A percentile compares a stretch with the other conserved stretches of the same genome.
These are phyloP conservation scores for Popillia japonica DNA, from an alignment of 1,140 invertebrate species.

Conservation along the genomic window DNA sequence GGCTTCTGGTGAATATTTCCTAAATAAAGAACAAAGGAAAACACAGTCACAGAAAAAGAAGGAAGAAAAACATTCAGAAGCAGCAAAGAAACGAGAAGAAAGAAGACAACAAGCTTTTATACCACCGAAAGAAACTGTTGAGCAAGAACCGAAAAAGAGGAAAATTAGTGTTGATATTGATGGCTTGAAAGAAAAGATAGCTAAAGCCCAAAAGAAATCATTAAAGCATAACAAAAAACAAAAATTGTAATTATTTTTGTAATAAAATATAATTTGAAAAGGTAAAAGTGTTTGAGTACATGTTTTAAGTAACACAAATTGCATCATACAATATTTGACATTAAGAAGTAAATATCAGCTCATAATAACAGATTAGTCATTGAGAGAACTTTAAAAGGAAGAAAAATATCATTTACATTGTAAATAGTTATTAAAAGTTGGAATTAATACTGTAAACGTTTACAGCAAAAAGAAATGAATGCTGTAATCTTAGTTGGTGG, in stretches of 20 bases:
- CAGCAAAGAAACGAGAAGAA: constrained; percentile 77
- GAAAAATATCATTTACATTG: no score
- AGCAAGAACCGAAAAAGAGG: constrained; percentile 48
- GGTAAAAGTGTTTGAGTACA: no score
- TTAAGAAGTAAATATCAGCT: background rate
- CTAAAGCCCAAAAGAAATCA: constrained; percentile 66
- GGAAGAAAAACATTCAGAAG: constrained; percentile 76
- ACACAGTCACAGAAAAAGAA: constrained; percentile 77
- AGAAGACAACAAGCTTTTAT: constrained; percentile 82
- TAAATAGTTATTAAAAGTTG: no score
- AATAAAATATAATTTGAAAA: background rate
- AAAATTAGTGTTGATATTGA: constrained; percentile 68
- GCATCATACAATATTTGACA: background rate
- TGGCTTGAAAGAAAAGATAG: constrained; percentile 76
- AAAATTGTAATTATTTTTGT: background rate
- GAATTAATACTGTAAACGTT: no score
- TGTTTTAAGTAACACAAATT: background rate
- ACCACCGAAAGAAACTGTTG: constrained; percentile 74
- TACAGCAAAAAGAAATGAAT: constrained; percentile 71
- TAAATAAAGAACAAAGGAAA: constrained; percentile 84
- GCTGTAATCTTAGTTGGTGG: constrained; percentile 99
- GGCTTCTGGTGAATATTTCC: constrained; percentile 96
- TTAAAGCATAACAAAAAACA: background rate
- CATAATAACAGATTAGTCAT: no score
- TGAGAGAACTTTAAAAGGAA: no score